Evolutionary conservation across 2,888 invertebrate genomes (phyloP).

Genomic region (Pogonocherus hispidulus): DNA sequence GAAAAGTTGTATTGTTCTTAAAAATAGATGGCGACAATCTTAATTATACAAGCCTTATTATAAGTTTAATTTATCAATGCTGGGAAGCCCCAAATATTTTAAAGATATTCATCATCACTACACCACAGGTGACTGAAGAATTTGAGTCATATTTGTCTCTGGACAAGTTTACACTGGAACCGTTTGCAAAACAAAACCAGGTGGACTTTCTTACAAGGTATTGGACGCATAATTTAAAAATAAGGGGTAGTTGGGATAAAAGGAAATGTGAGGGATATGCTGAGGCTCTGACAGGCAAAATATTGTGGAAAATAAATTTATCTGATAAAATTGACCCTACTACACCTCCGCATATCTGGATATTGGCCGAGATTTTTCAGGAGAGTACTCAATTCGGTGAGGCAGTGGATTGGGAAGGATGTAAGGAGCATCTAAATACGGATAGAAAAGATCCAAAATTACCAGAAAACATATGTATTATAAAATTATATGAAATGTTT

Average conservation of each 20-base stretch:
- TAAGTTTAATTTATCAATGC: background rate
- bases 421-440: background rate
- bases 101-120: too few species aligned
- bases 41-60: background rate
- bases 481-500: background rate
- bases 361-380: background rate
- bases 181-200: too few species aligned
- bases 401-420: background rate
- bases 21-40: slow-evolving; percentile 25
- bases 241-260: too few species aligned
- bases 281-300: too few species aligned
- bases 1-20: slow-evolving; percentile 11
- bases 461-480: background rate
- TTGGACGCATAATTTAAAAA: too few species aligned
- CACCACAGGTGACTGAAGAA: slow-evolving; percentile 1
- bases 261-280: too few species aligned
- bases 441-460: background rate
- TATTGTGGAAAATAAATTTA: background rate
- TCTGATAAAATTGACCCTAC: too few species aligned
- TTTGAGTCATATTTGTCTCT: background rate
- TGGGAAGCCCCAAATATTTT: background rate
- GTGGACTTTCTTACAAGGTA: too few species aligned
- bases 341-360: background rate
- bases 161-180: too few species aligned
- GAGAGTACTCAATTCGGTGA: background rate